Conservation (phyloP, 1,140 invertebrate species). For the Pseudomyrmex sp. region DNA sequence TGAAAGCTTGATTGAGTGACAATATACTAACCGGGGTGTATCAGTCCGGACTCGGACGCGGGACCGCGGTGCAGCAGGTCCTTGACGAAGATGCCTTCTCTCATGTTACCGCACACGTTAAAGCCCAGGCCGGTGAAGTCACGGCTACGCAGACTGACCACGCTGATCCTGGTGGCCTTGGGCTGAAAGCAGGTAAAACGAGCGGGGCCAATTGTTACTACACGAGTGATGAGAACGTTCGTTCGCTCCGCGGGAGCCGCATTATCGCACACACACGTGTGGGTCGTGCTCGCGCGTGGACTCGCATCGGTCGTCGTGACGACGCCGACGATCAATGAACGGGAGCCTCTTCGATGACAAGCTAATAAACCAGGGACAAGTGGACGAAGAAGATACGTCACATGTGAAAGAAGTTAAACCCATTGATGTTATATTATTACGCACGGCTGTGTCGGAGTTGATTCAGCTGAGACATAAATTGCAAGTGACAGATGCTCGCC, state of each 20-base stretch:
- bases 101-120: constrained; percentile 94
- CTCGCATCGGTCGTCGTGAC: constrained; percentile 1
- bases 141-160: constrained; percentile 92
- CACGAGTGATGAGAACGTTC: constrained; percentile 16
- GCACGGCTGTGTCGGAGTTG: neutral
- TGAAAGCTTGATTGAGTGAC: neutral
- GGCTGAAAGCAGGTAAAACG: constrained; percentile 75
- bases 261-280: neutral
- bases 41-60: constrained; percentile 92
- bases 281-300: neutral
- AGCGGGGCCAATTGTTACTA: constrained; percentile 12
- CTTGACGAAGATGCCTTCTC: constrained; percentile 95
- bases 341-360: constrained; percentile 30
- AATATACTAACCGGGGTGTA: constrained; percentile 89
- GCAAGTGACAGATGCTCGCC: neutral
- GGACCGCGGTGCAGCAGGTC: constrained; percentile 94
- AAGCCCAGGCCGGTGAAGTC: constrained; percentile 97
- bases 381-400: constrained; percentile 29
- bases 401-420: constrained; percentile 25
- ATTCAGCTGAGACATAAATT: neutral
- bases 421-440: constrained; percentile 26
- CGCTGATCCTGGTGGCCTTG: constrained; percentile 84
- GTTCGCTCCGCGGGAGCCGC: constrained; percentile 13
- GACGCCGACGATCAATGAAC: constrained; percentile 36
- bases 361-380: constrained; percentile 39